These are phyloP conservation scores for Pomacea maculata DNA, from an alignment of 1,140 invertebrate genomes.

Conservation along the genomic window DNA sequence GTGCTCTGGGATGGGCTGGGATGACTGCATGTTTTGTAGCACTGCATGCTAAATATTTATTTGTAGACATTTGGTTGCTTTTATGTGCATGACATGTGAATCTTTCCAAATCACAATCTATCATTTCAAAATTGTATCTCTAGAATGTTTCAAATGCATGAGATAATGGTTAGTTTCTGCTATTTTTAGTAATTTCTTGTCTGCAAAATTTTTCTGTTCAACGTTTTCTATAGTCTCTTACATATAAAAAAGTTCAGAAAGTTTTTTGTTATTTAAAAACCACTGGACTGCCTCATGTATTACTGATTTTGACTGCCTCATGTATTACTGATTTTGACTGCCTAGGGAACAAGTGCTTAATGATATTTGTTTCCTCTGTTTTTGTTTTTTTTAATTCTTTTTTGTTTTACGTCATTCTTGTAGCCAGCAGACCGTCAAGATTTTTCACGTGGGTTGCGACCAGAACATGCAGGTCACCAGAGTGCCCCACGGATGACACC, in stretches of 20 bases:
- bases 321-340: too few species aligned
- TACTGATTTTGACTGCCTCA: too few species aligned
- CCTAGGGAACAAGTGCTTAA: neutral
- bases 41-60: too few species aligned
- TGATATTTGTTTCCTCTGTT: neutral
- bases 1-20: too few species aligned
- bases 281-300: too few species aligned
- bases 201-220: neutral
- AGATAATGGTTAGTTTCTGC: neutral
- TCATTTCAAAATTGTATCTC: neutral
- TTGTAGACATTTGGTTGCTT: neutral
- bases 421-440: constrained; percentile 45
- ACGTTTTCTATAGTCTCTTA: neutral
- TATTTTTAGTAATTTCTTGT: neutral
- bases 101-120: neutral
- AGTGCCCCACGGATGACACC: neutral
- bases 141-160: neutral
- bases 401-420: neutral
- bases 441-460: constrained; percentile 53
- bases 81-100: neutral
- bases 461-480: constrained; percentile 48
- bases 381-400: neutral
- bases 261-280: neutral
- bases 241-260: neutral
- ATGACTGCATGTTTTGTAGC: too few species aligned